A percentile compares a stretch with the other conserved stretches of the same genome.
These are phyloP conservation scores for Stylophora pistillata DNA, from an alignment of 64 coral and sea anemone genomes.

Conservation along the genomic window DNA sequence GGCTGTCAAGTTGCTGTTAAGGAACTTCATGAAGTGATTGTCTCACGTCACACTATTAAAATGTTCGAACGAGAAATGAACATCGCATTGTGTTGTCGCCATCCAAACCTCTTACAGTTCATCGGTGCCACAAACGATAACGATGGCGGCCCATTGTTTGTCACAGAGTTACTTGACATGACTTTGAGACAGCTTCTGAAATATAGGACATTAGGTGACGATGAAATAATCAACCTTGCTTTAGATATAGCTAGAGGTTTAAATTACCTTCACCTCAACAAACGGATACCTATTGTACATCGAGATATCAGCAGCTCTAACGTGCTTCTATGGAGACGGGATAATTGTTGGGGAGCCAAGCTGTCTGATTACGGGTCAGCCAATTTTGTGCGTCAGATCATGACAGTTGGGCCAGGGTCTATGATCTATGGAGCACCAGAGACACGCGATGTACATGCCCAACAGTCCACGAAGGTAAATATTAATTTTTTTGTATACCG, in stretches of 20 bases:
- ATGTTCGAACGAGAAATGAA: no score
- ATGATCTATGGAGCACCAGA: no score
- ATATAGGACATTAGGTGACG: conserved; percentile 58
- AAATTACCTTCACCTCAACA: conserved; percentile 89
- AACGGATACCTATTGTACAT: conserved; percentile 88
- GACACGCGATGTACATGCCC: no score
- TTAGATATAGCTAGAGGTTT: conserved; percentile 64
- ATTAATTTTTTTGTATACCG: no score
- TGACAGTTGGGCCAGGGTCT: no score
- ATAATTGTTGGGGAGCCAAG: conserved; percentile 72
- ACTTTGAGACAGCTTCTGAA: conserved; percentile 54
- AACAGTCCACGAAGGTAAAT: no score
- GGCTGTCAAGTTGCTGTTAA: no score
- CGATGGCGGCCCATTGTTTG: conserved; percentile 65
- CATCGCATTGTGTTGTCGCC: conserved; percentile 66
- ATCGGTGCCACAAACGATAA: conserved; percentile 79
- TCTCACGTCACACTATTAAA: no score
- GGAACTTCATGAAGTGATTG: no score
- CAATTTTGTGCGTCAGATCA: no score
- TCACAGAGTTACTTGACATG: conserved; percentile 77
- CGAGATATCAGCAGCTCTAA: conserved; percentile 93
- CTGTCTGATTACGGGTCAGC: no score
- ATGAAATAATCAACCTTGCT: conserved; percentile 70
- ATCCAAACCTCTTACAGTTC: conserved; percentile 88
- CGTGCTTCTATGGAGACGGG: conserved; percentile 90